A percentile compares a stretch with the other conserved stretches of the same genome.
phyloP scores from a whole-genome alignment of 2,113 vertebrate genomes.

The Paramisgurnus dabryanus region DNA sequence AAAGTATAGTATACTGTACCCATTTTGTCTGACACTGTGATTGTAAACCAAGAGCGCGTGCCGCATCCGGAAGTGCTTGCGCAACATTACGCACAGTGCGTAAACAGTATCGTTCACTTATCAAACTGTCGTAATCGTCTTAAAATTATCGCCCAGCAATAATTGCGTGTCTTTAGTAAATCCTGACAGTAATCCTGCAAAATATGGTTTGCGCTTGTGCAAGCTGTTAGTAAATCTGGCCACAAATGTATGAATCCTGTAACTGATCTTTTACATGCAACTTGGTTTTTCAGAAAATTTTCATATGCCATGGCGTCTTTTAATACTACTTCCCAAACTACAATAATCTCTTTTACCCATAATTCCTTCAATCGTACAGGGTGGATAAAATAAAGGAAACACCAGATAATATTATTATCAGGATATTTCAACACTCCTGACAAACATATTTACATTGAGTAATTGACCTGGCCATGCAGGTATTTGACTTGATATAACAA shows the following conservation, averaged over 20 bases:
- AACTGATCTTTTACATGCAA: not conserved
- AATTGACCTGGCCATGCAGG: not conserved
- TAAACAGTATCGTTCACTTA: too few species aligned
- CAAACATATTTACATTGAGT: not conserved
- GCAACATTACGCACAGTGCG: too few species aligned
- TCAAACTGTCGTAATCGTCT: too few species aligned
- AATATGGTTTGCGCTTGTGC: too few species aligned
- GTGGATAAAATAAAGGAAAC: conserved; percentile 30
- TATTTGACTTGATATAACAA: not conserved
- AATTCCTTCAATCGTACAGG: not conserved
- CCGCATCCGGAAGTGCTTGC: too few species aligned
- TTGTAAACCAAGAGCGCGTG: too few species aligned
- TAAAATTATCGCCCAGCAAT: too few species aligned
- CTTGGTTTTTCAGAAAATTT: not conserved
- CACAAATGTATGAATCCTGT: not conserved
- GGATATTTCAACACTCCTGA: not conserved
- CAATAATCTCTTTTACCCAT: not conserved
- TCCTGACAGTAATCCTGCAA: too few species aligned
- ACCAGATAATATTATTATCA: not conserved
- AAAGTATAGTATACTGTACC: too few species aligned
- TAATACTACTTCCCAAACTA: not conserved
- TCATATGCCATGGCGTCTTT: not conserved
- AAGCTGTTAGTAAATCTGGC: too few species aligned
- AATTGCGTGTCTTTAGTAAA: too few species aligned
- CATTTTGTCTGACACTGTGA: too few species aligned